These are phyloP conservation scores for Boloria euphrosyne DNA, from an alignment of 2,888 invertebrate genomes.

Conservation along the genomic window DNA sequence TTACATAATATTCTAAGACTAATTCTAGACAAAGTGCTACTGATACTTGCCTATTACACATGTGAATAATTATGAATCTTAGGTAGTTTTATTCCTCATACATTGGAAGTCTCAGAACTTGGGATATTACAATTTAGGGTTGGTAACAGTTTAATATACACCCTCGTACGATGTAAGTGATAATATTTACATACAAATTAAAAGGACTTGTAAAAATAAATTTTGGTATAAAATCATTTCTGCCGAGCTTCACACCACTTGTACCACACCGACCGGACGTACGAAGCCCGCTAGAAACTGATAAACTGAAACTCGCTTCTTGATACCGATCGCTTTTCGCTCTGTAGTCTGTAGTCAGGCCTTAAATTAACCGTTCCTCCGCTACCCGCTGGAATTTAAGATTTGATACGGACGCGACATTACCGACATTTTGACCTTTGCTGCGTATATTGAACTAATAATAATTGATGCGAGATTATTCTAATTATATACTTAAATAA, in stretches of 20 bases:
- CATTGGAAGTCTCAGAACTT: too few species aligned
- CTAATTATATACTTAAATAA: too few species aligned
- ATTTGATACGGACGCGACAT: conserved; percentile 70
- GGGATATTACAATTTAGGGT: too few species aligned
- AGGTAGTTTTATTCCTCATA: too few species aligned
- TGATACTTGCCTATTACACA: too few species aligned
- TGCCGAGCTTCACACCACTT: conserved; percentile 27
- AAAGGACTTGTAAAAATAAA: too few species aligned
- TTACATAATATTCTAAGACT: too few species aligned
- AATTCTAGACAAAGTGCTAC: too few species aligned
- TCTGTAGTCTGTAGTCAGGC: conserved; percentile 52
- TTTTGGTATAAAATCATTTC: too few species aligned
- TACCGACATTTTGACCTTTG: conserved; percentile 56
- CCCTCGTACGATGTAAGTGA: too few species aligned
- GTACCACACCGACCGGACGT: conserved; percentile 62
- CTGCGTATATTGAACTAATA: conserved; percentile 19
- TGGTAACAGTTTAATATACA: too few species aligned
- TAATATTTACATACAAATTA: conserved; percentile 14
- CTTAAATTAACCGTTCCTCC: conserved; percentile 80
- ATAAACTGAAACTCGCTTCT: conserved; percentile 76
- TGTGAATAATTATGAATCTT: too few species aligned
- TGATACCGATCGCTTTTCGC: conserved; percentile 75
- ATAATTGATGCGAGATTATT: conserved; percentile 25
- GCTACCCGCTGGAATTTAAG: conserved; percentile 76
- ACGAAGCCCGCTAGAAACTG: conserved; percentile 72